Evolutionary conservation across 2,113 vertebrate genomes (phyloP), one percentile per base, ranked within the genome.

Genomic region (Caranx melampygus): DNA sequence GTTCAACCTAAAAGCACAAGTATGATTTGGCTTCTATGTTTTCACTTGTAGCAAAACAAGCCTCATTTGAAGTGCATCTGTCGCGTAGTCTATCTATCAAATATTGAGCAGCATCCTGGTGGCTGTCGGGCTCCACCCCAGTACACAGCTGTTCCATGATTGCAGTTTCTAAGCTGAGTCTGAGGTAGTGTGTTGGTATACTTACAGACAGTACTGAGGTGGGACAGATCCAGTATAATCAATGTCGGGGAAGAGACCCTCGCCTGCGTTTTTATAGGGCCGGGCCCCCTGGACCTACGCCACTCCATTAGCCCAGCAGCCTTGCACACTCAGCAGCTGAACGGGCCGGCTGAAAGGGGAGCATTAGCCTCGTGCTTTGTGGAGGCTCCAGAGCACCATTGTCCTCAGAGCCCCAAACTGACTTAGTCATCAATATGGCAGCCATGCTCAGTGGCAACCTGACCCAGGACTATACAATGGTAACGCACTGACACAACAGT

Each of bases 281-380:
- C 79, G 51, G 84, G 88, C 76, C 88, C 90, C 89, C 85, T 87
- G 86, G 77, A 85, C 84, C 75, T 7, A n/a, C 54, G 66, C 81
- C 79, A 85, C 81, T 75, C 84, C 90, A 87, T 88, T 86, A 79
- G 76, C 86, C 90, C 86, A 79, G 60, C 68, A 90, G 86, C 89
- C 89, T 92, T 95, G 94, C 95, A 92, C 81, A 94, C 94, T 96
- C 95, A 96, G 95, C 95, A 95, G 87, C 85, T 92, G 81, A 89
- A 58, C 79, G 9, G 82, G 63, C 59, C 44, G 0, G 87, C 91
- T 94, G 92, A 94, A 95, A 94, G 89, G 89, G 80, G 35, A 5
- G 92, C 87, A 92, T 95, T 93, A 95, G 92, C 83, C 88, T 58
- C 7, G 59, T 12, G 88, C 89, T 91, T 94, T 94, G 94, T 94